Evolutionary conservation across 2,888 invertebrate genomes (phyloP), one percentile per base, ranked within the genome.

Genomic region (Furcula furcula): DNA sequence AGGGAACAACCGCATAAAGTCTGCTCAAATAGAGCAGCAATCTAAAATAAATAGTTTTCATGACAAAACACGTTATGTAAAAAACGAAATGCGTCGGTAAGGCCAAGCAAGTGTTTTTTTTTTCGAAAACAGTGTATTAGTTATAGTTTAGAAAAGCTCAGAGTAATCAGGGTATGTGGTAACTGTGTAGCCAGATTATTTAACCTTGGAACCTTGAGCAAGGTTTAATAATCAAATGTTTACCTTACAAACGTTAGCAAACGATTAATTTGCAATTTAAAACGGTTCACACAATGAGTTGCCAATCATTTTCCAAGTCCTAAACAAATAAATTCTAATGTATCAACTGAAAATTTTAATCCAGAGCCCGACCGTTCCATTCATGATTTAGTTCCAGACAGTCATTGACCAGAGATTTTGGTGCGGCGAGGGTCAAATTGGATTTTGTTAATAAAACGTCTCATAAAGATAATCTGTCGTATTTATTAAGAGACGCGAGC

Each of bases 361-460:
- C 11, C 18, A 16, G 28, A 38, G 33, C 29, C 11, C 30, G n/a
- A 2, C 29, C n/a, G 22, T 38, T 20, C 35, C 23, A 3, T 16
- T 37, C 32, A 31, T 27, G 13, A 29, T 27, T 23, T 21, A 7
- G 11, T 9, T 30, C 29, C 43, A 51, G 52, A 55, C 53, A 36
- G 53, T 52, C 57, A 56, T 40, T 40, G 44, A 42, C 37, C 41
- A 47, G 18, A 13, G 1, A 10, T 10, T 1, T 34, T 2, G 35
- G 20, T 18, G 22, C 32, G 37, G 19, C 46, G 38, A 40, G 36
- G 34, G 14, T 16, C 28, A 28, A 23, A 23, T 6, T 13, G 1
- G 23, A 11, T 3, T 23, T 23, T 10, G 7, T 23, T 12, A n/a
- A n/a, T n/a, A n/a, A n/a, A n/a, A n/a, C n/a, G n/a, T n/a, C n/a